Evolutionary conservation across 2,888 invertebrate species (phyloP).

Genomic region (Hypselothyrea guttata): DNA sequence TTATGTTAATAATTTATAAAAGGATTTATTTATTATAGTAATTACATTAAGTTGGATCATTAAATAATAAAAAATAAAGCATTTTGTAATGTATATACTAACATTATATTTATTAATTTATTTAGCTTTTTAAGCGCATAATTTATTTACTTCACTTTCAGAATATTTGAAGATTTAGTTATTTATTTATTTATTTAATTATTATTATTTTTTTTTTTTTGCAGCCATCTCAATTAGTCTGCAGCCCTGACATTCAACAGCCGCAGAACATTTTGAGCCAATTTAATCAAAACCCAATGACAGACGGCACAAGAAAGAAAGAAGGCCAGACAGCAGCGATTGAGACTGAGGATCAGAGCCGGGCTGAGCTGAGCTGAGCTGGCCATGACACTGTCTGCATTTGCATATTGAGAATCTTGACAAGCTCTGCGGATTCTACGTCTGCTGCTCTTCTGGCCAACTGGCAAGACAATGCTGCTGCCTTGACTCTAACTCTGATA

Average conservation of each 20-base stretch:
- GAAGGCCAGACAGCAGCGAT: constrained; percentile 18
- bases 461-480: constrained; percentile 74
- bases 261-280: constrained; percentile 65
- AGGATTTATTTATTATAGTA: not conserved
- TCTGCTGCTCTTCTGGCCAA: constrained; percentile 57
- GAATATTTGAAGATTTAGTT: too few relatives aligned
- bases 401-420: constrained; percentile 73
- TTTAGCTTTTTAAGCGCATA: too few relatives aligned
- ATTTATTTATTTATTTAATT: too few relatives aligned
- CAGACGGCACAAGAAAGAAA: constrained; percentile 63
- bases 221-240: not conserved
- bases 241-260: constrained; percentile 38
- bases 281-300: constrained; percentile 75
- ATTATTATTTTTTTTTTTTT: too few relatives aligned
- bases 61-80: too few relatives aligned
- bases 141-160: too few relatives aligned
- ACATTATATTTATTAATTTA: too few relatives aligned
- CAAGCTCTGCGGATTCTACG: constrained; percentile 46
- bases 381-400: constrained; percentile 37
- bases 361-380: constrained; percentile 5
- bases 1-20: not conserved
- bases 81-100: too few relatives aligned
- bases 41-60: too few relatives aligned
- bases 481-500: constrained; percentile 53
- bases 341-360: not conserved